These are phyloP conservation scores for Gallirallus australis DNA, from an alignment of 2,797 vertebrate genomes.

Conservation along the genomic window DNA sequence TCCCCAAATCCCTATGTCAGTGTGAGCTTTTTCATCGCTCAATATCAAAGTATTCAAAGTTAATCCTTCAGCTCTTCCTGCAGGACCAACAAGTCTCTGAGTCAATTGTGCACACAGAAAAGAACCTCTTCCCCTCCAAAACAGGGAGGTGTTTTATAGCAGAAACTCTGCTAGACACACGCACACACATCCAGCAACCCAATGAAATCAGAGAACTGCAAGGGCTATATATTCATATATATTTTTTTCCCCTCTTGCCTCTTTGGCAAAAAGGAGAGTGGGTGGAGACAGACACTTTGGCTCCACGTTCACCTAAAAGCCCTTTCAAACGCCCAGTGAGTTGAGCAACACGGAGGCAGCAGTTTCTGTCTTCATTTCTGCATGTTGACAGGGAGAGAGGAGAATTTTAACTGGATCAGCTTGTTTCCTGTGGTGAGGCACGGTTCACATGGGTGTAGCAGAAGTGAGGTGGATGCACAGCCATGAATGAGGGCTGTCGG, in stretches of 20 bases:
- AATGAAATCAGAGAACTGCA: conserved; percentile 59
- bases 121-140: background rate
- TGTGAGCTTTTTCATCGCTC: background rate
- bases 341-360: conserved; percentile 73
- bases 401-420: conserved; percentile 63
- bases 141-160: conserved; percentile 39
- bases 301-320: conserved; percentile 73
- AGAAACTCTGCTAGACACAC: conserved; percentile 38
- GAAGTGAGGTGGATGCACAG: background rate
- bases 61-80: conserved; percentile 54
- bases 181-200: background rate
- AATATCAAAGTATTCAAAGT: conserved; percentile 24
- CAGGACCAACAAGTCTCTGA: conserved; percentile 33
- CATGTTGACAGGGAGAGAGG: conserved; percentile 19
- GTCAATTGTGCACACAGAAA: conserved; percentile 1
- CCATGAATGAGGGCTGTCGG: accelerated
- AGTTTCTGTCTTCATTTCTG: conserved; percentile 69
- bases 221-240: background rate
- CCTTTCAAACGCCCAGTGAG: conserved; percentile 36
- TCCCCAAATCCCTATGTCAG: background rate
- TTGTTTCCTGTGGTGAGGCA: conserved; percentile 59
- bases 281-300: conserved; percentile 77
- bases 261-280: conserved; percentile 64
- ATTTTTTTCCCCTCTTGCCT: background rate
- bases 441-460: conserved; percentile 43